Conservation (phyloP, 2,888 invertebrate genomes). For the Nycteola revayana region DNA sequence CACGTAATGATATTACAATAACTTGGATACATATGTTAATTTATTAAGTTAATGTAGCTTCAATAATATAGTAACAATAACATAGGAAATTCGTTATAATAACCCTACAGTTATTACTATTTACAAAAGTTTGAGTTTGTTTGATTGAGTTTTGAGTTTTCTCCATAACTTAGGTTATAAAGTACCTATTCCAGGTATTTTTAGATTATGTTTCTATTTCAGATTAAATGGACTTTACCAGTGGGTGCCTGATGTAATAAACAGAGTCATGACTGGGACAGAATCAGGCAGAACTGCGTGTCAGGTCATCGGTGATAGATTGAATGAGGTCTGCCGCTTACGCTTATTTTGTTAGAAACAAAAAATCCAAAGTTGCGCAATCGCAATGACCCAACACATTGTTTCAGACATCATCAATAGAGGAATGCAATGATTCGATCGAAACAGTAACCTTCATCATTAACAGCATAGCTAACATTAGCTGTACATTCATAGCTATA, state of each 20-base stretch:
- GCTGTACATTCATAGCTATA: constrained; percentile 55
- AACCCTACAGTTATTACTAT: too few species aligned
- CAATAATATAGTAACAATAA: too few species aligned
- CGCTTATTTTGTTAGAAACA: too few species aligned
- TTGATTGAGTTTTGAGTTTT: too few species aligned
- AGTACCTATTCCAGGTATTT: too few species aligned
- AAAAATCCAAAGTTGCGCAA: too few species aligned
- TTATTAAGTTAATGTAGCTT: too few species aligned
- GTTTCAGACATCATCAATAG: constrained; percentile 47
- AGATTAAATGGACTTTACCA: constrained; percentile 80
- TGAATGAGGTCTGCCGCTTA: constrained; percentile 53
- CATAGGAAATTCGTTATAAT: too few species aligned
- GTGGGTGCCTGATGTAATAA: constrained; percentile 83
- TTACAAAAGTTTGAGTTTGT: too few species aligned
- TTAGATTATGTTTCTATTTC: constrained; percentile 34
- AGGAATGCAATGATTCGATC: constrained; percentile 58
- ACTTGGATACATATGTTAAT: too few species aligned
- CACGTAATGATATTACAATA: too few species aligned
- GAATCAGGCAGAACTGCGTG: constrained; percentile 55
- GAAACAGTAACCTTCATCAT: constrained; percentile 59
- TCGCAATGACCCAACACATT: not conserved
- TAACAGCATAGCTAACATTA: constrained; percentile 53
- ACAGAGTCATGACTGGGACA: constrained; percentile 65
- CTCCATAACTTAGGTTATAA: too few species aligned
- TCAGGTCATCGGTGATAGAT: constrained; percentile 56